Percentiles rank a stretch among this genome's conserved stretches.
Evolutionary conservation across 2,797 vertebrate species (phyloP).

Genomic region (Siniperca undulata): DNA sequence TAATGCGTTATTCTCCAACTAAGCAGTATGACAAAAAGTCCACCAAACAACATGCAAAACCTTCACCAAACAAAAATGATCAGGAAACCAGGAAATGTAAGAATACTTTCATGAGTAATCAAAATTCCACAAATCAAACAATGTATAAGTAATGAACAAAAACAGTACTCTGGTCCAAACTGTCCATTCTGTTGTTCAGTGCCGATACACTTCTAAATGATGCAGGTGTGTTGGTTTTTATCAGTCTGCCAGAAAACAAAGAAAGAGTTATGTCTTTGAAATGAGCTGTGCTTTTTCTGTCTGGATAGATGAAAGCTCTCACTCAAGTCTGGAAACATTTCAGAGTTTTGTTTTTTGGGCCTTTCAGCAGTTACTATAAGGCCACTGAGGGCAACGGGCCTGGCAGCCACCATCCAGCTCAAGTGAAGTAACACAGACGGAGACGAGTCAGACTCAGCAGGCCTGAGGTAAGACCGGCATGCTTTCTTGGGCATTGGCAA

Average conservation of each 20-base stretch:
- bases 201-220: neutral
- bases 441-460: neutral
- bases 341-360: neutral
- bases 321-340: constrained; percentile 1
- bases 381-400: neutral
- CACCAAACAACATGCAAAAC: neutral
- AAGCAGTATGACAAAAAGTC: neutral
- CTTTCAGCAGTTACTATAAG: neutral
- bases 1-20: neutral
- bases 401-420: too few relatives aligned
- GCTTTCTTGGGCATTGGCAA: too few relatives aligned
- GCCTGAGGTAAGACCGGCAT: neutral
- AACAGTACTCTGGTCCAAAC: neutral
- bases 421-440: neutral
- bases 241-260: neutral
- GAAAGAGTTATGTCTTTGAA: neutral
- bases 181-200: neutral
- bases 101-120: neutral
- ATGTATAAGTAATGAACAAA: neutral
- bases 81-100: neutral
- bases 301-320: neutral
- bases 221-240: neutral
- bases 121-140: neutral
- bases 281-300: neutral
- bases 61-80: neutral